phyloP scores from a whole-genome alignment of 2,797 vertebrate genomes.

The Epinephelus malabaricus region DNA sequence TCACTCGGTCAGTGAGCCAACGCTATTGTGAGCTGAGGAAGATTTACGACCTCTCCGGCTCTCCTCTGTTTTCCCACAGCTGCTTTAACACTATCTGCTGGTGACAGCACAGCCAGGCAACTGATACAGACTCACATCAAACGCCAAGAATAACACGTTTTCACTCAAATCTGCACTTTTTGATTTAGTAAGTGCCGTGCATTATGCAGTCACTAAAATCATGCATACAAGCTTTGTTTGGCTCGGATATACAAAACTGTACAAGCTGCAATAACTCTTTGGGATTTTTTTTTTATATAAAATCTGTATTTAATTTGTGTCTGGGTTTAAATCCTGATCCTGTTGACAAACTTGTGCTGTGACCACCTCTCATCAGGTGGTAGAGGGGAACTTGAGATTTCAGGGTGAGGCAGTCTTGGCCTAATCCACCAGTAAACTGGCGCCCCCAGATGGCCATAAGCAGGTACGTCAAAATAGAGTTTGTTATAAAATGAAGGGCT shows the following conservation, averaged over 20 bases:
- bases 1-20: slow-evolving; percentile 69
- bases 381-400: background rate
- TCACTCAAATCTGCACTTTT: background rate
- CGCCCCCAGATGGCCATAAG: slow-evolving; percentile 66
- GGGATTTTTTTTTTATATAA: background rate
- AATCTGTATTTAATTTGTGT: background rate
- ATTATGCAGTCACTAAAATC: background rate
- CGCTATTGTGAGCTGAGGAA: slow-evolving; percentile 62
- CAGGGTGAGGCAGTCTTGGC: slow-evolving; percentile 11
- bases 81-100: slow-evolving; percentile 59
- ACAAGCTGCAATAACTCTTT: background rate
- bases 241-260: background rate
- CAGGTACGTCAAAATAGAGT: background rate
- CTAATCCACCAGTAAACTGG: slow-evolving; percentile 30
- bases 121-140: slow-evolving; percentile 25
- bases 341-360: slow-evolving; percentile 2
- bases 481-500: background rate
- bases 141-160: slow-evolving; percentile 3
- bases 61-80: slow-evolving; percentile 69
- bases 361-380: background rate
- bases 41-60: slow-evolving; percentile 70
- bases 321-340: slow-evolving; percentile 1
- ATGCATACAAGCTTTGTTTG: background rate
- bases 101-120: slow-evolving; percentile 27
- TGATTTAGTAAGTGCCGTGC: background rate